phyloP scores from a whole-genome alignment of 2,113 vertebrate species.

The Platichthys stellatus region DNA sequence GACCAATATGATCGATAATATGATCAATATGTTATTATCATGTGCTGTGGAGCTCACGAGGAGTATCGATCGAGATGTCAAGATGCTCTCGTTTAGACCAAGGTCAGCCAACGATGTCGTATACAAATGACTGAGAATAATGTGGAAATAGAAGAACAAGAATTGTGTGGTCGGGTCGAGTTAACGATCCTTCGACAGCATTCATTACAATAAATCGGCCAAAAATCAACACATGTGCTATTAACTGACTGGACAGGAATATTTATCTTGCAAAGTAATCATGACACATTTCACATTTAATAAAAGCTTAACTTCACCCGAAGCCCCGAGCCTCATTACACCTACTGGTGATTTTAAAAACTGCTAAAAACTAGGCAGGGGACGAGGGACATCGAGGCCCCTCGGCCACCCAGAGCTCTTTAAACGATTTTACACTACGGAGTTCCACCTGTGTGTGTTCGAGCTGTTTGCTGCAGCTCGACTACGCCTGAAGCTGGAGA shows the following conservation, averaged over 20 bases:
- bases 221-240: background rate
- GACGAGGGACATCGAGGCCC: too few species aligned
- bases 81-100: slow-evolving; percentile 33
- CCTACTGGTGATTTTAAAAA: background rate
- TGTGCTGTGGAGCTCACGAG: slow-evolving; percentile 41
- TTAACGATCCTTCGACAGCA: slow-evolving; percentile 1
- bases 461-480: too few species aligned
- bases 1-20: slow-evolving; percentile 47
- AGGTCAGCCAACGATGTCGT: slow-evolving; percentile 30
- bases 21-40: slow-evolving; percentile 64
- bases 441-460: too few species aligned
- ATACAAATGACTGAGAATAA: slow-evolving; percentile 32
- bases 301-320: background rate
- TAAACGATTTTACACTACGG: too few species aligned
- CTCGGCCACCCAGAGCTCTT: too few species aligned
- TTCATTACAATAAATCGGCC: background rate
- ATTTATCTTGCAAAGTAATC: slow-evolving; percentile 2
- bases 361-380: too few species aligned
- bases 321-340: too few species aligned
- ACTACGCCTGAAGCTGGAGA: too few species aligned
- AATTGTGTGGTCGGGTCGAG: background rate
- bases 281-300: background rate
- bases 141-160: slow-evolving; percentile 8
- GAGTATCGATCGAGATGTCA: slow-evolving; percentile 48
- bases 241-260: background rate